phyloP scores from a whole-genome alignment of 2,113 vertebrate genomes.

The Ramphastos sulfuratus region DNA sequence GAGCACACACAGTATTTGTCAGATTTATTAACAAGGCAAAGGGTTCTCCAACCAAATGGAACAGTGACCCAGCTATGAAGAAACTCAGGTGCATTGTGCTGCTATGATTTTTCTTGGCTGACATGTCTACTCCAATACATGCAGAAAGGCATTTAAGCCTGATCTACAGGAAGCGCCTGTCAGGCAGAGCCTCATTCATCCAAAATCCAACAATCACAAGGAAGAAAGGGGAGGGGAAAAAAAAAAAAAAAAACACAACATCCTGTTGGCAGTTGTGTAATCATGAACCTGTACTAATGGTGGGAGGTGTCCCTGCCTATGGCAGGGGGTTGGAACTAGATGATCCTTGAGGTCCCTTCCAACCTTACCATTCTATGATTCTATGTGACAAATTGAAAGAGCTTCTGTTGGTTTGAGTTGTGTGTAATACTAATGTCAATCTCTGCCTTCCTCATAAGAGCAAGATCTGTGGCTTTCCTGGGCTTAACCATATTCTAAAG shows the following conservation, averaged over 20 bases:
- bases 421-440: background rate
- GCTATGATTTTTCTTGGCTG: background rate
- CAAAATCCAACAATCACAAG: background rate
- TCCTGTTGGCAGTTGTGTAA: background rate
- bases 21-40: background rate
- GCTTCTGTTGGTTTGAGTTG: background rate
- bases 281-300: too few relatives aligned
- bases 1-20: rapidly evolving
- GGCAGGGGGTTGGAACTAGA: too few relatives aligned
- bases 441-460: rapidly evolving
- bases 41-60: background rate
- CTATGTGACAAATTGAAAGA: background rate
- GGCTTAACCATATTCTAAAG: background rate
- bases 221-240: too few relatives aligned
- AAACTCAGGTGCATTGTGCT: rapidly evolving
- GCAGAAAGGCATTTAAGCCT: background rate
- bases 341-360: too few relatives aligned
- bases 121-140: background rate
- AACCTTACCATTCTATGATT: too few relatives aligned
- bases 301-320: too few relatives aligned
- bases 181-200: background rate
- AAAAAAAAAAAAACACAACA: background rate
- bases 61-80: background rate
- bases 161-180: background rate
- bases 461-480: background rate